Evolutionary conservation across 2,888 invertebrate species (phyloP), one percentile per base, ranked within the genome.

Genomic region (Pterostichus madidus): DNA sequence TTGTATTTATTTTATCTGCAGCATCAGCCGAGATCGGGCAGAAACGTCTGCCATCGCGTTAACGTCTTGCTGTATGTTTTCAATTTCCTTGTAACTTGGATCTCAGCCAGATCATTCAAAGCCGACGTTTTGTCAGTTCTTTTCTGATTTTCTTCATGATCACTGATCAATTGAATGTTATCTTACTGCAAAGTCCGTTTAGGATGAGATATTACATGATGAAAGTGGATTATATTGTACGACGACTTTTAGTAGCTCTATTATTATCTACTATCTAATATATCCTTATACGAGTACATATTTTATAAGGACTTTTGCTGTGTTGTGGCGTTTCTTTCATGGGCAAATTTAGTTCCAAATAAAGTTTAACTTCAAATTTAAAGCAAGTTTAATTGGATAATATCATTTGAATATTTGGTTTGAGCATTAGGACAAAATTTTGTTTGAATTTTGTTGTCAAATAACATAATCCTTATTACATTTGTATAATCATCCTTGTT

Each of bases 51-150:
- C 44, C 68, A 71, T 71, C 68, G 44, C 68, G 68, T 71, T 71
- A 71, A 71, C 68, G 44, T 71, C 68, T 71, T 75, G 56, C 56
- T 77, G 77, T 77, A 77, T 56, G 77, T 53, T 80, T 80, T 80
- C 80, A 80, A 80, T 80, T 80, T 80, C 68, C 71, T 80, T 35
- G 64, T 52, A 35, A 71, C 15, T 71, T 64, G 53, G 71, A 68
- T 71, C 71, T 32, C 10, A 52, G 68, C 80, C 71, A 71, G 80
- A 68, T 71, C 71, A 80, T 80, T 68, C 80, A 80, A 68, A 53
- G 35, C 52, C 64, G 79, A 80, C 49, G 52, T 80, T 52, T 64
- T 71, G 68, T 71, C 68, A 56, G 52, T 80, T 80, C 44, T 53
- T 71, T 80, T 79, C 46, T 64, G 64, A 52, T 80, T 80, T 68